Evolutionary conservation across 2,113 vertebrate genomes (phyloP), one percentile per base, ranked within the genome.

Genomic region (Ophthalmolycus amberensis): DNA sequence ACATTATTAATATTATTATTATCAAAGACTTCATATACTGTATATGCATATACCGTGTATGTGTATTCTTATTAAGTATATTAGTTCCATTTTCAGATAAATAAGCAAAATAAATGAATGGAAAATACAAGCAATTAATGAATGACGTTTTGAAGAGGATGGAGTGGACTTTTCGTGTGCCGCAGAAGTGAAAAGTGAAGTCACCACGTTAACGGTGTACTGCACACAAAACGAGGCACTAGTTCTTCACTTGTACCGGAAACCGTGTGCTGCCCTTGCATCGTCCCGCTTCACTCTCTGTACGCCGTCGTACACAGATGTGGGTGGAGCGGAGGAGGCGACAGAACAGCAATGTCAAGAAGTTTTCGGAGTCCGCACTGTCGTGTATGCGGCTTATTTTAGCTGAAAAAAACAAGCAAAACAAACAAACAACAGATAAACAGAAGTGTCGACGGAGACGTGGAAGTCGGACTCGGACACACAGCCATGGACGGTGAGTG

Each of bases 401-500:
- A 37, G 9, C 46, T 0, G 32, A 70, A 48, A 32, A 32, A 60
- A 58, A 3, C 29, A 29, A 29, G 29, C 29, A 29, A 29, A 29
- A 29, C 29, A 29, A 29, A 29, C 29, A 29, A 59, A 54, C 6
- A 34, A 20, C 20, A 5, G 18, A n/a, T 0, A 18, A 9, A 74
- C n/a, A 22, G 50, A 11, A 27, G 32, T 9, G 63, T 22, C 5
- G 58, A 60, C 22, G 34, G 27, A 73, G 66, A 66, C 69, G 64
- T 22, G 78, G 0, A 67, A 78, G 60, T 44, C 65, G 62, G 65
- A 79, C 60, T 16, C 50, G 82, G 86, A 83, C 82, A 14, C 75
- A 12, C 72, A 70, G 87, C 79, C 85, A 95, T 94, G 94, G 92
- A 88, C 4, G 90, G 94, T 95, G 59, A 94, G 93, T 68, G 56